Percentiles rank a stretch among this genome's conserved stretches.
Conservation (phyloP, 2,888 invertebrate species). For the Leucophenga montana region DNA sequence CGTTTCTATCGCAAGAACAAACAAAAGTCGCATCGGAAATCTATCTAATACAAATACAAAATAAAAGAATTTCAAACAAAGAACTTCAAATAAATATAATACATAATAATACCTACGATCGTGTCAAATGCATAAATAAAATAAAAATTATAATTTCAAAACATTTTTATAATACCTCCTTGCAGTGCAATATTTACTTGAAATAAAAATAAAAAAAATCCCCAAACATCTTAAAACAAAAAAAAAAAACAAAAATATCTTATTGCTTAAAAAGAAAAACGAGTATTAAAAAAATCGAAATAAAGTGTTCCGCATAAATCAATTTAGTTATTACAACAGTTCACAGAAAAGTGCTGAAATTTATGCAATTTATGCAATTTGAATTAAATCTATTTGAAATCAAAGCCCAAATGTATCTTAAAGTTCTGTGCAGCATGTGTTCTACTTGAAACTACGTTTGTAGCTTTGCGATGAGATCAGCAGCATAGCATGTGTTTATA, state of each 20-base stretch:
- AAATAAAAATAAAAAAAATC: constrained; percentile 37
- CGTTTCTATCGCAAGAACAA: constrained; percentile 64
- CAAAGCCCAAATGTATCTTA: neutral
- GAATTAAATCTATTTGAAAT: neutral
- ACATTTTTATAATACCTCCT: constrained; percentile 22
- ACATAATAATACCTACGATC: constrained; percentile 24
- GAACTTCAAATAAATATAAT: constrained; percentile 30
- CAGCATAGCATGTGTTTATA: constrained; percentile 11
- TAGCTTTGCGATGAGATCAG: constrained; percentile 47
- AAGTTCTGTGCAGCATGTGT: constrained; percentile 37
- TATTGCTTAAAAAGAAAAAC: no score
- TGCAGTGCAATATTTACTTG: constrained; percentile 31
- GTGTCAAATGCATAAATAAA: constrained; percentile 25
- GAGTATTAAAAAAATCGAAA: constrained; percentile 3
- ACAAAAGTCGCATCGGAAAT: neutral
- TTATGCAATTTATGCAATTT: constrained; percentile 37
- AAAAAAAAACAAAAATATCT: no score
- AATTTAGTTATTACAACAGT: constrained; percentile 3
- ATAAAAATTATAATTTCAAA: constrained; percentile 31
- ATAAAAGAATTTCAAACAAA: constrained; percentile 24
- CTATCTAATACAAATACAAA: constrained; percentile 11
- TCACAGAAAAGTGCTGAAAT: constrained; percentile 32
- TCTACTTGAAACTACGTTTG: constrained; percentile 31
- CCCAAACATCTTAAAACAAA: neutral
- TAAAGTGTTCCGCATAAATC: neutral